phyloP scores from a whole-genome alignment of 2,113 vertebrate genomes.

The Prunella himalayana region DNA sequence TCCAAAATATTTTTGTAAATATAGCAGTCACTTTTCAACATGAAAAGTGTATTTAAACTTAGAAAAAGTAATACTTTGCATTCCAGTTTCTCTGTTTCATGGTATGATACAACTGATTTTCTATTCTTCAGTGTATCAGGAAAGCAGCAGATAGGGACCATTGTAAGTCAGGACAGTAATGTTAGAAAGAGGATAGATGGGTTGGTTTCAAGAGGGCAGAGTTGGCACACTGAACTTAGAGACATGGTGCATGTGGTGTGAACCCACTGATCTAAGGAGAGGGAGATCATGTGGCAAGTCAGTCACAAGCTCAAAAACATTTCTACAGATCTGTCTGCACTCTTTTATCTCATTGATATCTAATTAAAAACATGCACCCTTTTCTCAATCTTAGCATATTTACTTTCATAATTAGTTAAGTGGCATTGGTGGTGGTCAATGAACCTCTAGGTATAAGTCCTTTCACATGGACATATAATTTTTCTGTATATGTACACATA shows the following conservation, averaged over 20 bases:
- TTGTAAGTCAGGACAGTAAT: conserved; percentile 41
- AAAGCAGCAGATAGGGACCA: conserved; percentile 51
- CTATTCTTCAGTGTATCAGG: conserved; percentile 47
- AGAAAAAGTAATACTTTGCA: not conserved
- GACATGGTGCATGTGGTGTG: conserved; percentile 38
- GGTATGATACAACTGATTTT: conserved; percentile 54
- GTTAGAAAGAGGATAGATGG: conserved; percentile 58
- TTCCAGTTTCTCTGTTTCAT: conserved; percentile 49
- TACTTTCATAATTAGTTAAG: not conserved
- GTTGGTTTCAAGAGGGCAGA: conserved; percentile 53
- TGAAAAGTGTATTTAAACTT: not conserved
- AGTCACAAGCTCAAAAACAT: not conserved
- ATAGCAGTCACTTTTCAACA: not conserved
- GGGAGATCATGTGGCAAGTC: not conserved
- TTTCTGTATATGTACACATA: not conserved
- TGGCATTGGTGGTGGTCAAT: not conserved
- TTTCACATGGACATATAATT: not conserved
- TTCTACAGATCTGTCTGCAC: not conserved
- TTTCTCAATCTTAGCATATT: not conserved
- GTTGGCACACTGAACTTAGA: conserved; percentile 60
- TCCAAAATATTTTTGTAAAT: not conserved
- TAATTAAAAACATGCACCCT: not conserved
- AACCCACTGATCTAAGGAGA: conserved; percentile 56
- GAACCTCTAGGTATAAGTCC: not conserved
- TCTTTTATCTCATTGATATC: not conserved